A percentile compares a stretch with the other conserved stretches of the same genome.
phyloP scores from a whole-genome alignment of 1,140 invertebrate genomes.

The Bombus waltoni region DNA sequence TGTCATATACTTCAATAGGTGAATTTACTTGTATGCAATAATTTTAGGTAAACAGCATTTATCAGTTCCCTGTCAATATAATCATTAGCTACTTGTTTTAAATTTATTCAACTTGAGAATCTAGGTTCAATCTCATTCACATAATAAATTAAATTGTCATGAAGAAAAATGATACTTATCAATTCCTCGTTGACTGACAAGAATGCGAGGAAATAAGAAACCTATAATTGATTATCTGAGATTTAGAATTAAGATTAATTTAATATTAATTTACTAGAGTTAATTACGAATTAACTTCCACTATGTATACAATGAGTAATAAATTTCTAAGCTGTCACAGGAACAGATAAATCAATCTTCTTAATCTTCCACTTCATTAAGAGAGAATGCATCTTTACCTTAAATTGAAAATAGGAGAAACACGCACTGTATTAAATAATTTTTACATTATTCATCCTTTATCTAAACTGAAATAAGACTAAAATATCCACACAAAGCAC shows the following conservation, averaged over 20 bases:
- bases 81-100: not conserved
- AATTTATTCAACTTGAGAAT: not conserved
- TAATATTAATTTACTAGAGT: not conserved
- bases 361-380: not conserved
- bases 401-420: not conserved
- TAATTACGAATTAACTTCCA: not conserved
- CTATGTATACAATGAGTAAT: not conserved
- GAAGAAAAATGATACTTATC: too few relatives aligned
- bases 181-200: not conserved
- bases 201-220: not conserved
- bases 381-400: not conserved
- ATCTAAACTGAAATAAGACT: not conserved
- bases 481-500: not conserved
- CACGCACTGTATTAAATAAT: not conserved
- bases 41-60: not conserved
- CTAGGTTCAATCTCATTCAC: not conserved
- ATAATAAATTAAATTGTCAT: too few relatives aligned
- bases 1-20: too few relatives aligned
- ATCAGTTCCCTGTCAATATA: not conserved
- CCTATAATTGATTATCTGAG: not conserved
- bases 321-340: not conserved
- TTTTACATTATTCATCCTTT: not conserved
- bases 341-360: not conserved
- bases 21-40: too few relatives aligned
- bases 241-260: not conserved